phyloP scores from a whole-genome alignment of 2,797 vertebrate genomes.

The Antrozous pallidus region DNA sequence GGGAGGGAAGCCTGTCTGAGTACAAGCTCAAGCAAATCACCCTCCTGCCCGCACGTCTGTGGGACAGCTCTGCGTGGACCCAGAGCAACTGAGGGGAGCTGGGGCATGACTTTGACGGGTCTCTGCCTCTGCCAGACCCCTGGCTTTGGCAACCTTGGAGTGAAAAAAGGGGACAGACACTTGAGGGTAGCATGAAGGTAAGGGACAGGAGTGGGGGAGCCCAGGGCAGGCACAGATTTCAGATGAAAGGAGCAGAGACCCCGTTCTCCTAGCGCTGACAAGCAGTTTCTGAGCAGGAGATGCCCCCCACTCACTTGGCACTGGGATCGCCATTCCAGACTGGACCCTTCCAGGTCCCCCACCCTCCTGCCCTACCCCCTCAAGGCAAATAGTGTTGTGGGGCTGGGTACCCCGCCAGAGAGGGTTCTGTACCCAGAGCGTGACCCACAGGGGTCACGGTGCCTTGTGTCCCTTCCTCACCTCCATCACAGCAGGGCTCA shows the following conservation, averaged over 20 bases:
- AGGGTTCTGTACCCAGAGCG: background rate
- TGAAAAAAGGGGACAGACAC: background rate
- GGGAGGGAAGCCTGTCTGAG: background rate
- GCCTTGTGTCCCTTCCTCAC: background rate
- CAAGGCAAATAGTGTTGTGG: background rate
- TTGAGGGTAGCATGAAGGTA: background rate
- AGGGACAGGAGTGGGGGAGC: background rate
- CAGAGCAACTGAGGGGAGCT: background rate
- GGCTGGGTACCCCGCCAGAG: background rate
- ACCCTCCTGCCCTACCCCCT: background rate
- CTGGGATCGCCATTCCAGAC: background rate
- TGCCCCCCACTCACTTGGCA: background rate
- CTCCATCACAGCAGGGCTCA: background rate
- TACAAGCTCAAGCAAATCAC: background rate
- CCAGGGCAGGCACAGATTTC: background rate
- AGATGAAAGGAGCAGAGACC: background rate
- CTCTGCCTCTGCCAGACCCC: background rate
- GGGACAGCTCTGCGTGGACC: rapidly evolving
- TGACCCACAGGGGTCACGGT: background rate
- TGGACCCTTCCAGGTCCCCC: background rate
- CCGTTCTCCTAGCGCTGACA: background rate
- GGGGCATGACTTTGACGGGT: background rate
- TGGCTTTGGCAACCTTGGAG: background rate
- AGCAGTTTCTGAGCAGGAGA: background rate
- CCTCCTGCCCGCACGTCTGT: rapidly evolving